Evolutionary conservation across 2,113 vertebrate species (phyloP).

Genomic region (Odocoileus virginianus): DNA sequence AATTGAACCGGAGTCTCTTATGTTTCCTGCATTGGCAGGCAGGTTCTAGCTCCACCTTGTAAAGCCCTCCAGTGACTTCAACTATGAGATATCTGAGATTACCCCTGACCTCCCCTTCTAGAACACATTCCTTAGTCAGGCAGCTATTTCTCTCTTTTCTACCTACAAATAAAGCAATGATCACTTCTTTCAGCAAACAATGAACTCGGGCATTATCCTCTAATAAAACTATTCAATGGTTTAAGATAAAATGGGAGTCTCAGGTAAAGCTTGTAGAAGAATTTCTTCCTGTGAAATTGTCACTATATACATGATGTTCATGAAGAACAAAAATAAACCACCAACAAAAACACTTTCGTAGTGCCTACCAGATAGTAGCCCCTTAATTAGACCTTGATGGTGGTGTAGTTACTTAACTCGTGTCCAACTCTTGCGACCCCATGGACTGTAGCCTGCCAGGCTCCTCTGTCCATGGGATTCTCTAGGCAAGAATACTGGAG

Average conservation of each 20-base stretch:
- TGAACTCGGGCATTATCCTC: background rate
- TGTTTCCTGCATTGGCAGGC: background rate
- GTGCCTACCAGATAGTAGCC: background rate
- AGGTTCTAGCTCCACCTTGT: background rate
- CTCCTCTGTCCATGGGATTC: background rate
- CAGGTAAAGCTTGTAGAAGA: background rate
- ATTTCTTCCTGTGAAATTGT: background rate
- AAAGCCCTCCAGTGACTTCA: background rate
- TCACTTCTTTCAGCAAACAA: background rate
- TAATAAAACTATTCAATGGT: background rate
- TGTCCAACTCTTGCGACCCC: background rate
- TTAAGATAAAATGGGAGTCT: background rate
- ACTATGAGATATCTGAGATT: background rate
- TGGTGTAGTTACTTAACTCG: background rate
- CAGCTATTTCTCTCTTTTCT: background rate
- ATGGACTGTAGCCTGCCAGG: background rate
- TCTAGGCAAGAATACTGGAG: background rate
- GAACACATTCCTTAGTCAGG: background rate
- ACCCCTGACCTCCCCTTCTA: background rate
- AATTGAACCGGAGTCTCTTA: background rate
- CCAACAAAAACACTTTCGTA: background rate
- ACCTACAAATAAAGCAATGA: background rate
- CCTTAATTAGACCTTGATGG: background rate
- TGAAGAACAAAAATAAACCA: background rate
- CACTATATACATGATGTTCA: background rate